Base-by-base conservation (phyloP, 2,888 invertebrate species). In the Sesia bembeciformis region DNA sequence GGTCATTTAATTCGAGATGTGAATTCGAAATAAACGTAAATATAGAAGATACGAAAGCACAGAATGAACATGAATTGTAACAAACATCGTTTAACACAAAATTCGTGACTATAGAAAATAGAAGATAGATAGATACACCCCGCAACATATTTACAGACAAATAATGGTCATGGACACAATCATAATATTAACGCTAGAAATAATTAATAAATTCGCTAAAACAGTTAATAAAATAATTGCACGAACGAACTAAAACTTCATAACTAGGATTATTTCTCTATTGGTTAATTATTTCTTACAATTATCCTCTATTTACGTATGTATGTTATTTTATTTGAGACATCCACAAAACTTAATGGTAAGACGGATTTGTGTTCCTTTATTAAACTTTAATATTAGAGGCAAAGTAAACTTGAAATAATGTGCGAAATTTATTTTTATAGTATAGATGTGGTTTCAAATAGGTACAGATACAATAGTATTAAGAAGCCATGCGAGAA, bases 291-390 rank as follows among this genome's bases (percentile, higher is more conserved):
- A 69, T 65, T 49, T 59, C 81, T 87, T 87, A 87, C 60, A 75
- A 70, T 82, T 86, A 85, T 65, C 72, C 67, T 76, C 84, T 85
- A 87, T 83, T 88, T 88, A 88, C 88, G 88, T 89, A 87, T 86
- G 74, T 77, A 74, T 73, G 80, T 84, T 81, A 81, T 72, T 74
- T 66, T 67, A 78, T 73, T 80, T 78, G 74, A 76, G 78, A 80
- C 84, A 81, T 77, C 74, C 77, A 83, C 71, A 75, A 76, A 84
- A 81, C 83, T 79, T 74, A 82, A 74, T 72, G 66, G 61, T 62
- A 78, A 83, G 85, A 87, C 83, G 85, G 85, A 86, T 81, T 78
- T 76, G 73, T 66, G 73, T 83, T 82, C 70, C 71, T 66, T 74
- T 72, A 70, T 62, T 60, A 60, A 62, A 61, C 61, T 62, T 63